Base-by-base conservation (phyloP, 2,797 vertebrate species). In the Kryptopterus vitreolus region DNA sequence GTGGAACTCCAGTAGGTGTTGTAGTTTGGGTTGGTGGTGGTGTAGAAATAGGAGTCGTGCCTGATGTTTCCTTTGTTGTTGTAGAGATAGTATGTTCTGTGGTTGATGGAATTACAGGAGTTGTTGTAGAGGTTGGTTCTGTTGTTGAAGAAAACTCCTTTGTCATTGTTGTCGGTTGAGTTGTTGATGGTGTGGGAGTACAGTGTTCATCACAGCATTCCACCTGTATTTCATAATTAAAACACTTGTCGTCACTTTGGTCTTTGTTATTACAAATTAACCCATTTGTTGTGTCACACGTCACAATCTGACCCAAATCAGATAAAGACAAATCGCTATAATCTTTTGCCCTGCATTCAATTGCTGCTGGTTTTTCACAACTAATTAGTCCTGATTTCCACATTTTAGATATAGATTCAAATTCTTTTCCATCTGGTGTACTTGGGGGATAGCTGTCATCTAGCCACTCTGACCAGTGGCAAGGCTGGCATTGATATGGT, bases 221-320 rank as follows among this genome's bases (percentile, higher is more conserved):
- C 0, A 95, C 61, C 81, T 85, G 87, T 29, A 96, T 92, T 90
- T 96, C 89, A 20, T 95, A 96, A 68, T 96, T 92, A 4, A 78
- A 26, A 81, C 95, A 96, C 0, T 4, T 38, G 71, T 0, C 75
- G 83, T 2, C 89, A 78, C 0, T 0, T 82, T 88, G 78, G 0
- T 88, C 72, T 63, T 46, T 71, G 85, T 95, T 94, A 50, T 84
- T 76, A 79, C 96, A 96, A 46, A 78, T 68, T 9, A 97, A 86
- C 1, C 95, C 96, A 48, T 22, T 7, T 1, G 1, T 53, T 35
- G 59, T 76, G 83, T 86, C 90, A 52, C 96, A 97, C 79, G 87
- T 85, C 43, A 95, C 90, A 0, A 1, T 1, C 35, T 38, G 35
- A 38, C 8, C 8, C 8, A 38, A 38, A 3, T 38, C 35, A 38